Base-by-base conservation (phyloP, 1,140 invertebrate species). In the Octopus sinensis region DNA sequence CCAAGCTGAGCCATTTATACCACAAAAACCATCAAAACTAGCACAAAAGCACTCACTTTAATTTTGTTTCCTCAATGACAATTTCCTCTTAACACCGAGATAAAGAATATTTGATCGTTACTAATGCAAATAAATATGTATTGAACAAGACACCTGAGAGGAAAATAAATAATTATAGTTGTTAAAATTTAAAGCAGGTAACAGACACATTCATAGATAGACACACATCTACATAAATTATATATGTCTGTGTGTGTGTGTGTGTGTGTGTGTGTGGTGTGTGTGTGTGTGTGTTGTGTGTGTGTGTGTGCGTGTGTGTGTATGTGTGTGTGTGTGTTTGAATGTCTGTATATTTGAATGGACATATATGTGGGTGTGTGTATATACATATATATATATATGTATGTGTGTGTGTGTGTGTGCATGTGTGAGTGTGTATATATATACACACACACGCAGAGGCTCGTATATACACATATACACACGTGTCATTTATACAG, bases 341-440 rank as follows among this genome's bases (percentile, higher is more conserved):
- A 43, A 1, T 43, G 30, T 43, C 1, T 43, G 30, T 43, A 43
- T 43, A 3, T 43, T 43, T 43, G 30, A 43, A 43, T 43, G 30
- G 30, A 43, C 30, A 43, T 43, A 43, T 43, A 43, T 43, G 30
- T 1, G 30, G 23, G 23, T 23, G 23, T 23, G 23, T 62, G 17
- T 62, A 62, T 62, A 62, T 62, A 62, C 17, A 62, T 62, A 62
- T 62, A 62, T 62, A 62, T 62, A 62, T 62, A 62, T 62, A 62
- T 62, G 17, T 62, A 17, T 62, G 56, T 62, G 56, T 62, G 56
- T 62, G 56, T 62, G 56, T 62, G 56, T 62, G 56, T 62, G 56
- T 62, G 17, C 4, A 4, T 62, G 56, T 62, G 4, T 62, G 56
- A 5, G 13, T 73, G 13, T 73, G 13, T 73, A 3, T 73, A 3